Percentiles rank a stretch among this genome's conserved stretches.
Evolutionary conservation across 2,888 invertebrate species (phyloP).

Genomic region (Cyrtodaria siliqua): DNA sequence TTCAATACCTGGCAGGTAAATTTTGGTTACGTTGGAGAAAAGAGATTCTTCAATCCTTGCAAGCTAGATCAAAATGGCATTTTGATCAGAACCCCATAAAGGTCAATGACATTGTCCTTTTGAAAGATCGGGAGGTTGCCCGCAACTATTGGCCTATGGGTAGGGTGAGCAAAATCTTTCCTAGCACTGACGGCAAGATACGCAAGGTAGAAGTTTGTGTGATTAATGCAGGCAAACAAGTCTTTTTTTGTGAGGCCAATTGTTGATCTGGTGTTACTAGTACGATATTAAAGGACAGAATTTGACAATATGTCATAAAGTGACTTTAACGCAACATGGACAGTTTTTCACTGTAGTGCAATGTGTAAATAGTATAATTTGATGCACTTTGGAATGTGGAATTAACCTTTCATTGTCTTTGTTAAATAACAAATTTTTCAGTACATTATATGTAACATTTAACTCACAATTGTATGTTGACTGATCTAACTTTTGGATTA

Average conservation of each 20-base stretch:
- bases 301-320: too few relatives aligned
- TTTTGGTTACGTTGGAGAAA: too few relatives aligned
- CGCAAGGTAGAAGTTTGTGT: slow-evolving; percentile 43
- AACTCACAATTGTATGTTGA: too few relatives aligned
- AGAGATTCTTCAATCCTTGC: slow-evolving; percentile 38
- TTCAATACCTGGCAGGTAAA: too few relatives aligned
- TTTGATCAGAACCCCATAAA: slow-evolving; percentile 4
- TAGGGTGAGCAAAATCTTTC: slow-evolving; percentile 27
- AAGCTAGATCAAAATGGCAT: slow-evolving; percentile 22
- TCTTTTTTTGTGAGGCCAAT: slow-evolving; percentile 26
- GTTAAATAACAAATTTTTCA: too few relatives aligned
- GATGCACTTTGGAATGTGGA: too few relatives aligned
- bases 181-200: slow-evolving; percentile 28
- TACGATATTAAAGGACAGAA: slow-evolving; percentile 21
- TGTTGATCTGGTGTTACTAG: slow-evolving; percentile 28
- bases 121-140: slow-evolving; percentile 32
- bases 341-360: too few relatives aligned
- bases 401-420: too few relatives aligned
- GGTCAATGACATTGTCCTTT: slow-evolving; percentile 37
- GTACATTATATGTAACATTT: too few relatives aligned
- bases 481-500: too few relatives aligned
- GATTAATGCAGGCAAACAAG: slow-evolving; percentile 14
- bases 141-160: slow-evolving; percentile 51
- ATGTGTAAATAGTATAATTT: too few relatives aligned
- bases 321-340: too few relatives aligned